Percentiles rank a stretch among this genome's conserved stretches.
These are phyloP conservation scores for Ornithoptera alexandrae DNA, from an alignment of 2,888 invertebrate species.

Conservation along the genomic window DNA sequence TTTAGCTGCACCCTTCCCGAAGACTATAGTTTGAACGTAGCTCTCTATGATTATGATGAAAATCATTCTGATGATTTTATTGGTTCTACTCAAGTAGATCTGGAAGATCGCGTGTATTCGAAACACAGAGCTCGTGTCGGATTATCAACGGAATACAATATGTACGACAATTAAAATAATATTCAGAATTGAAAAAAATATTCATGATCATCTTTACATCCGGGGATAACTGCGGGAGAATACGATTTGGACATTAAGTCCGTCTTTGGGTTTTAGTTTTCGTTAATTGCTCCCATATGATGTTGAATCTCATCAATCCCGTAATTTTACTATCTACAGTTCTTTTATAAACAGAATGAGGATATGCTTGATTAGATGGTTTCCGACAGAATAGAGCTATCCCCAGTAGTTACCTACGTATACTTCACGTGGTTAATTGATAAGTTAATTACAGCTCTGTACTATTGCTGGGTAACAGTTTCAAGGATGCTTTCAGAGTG, in stretches of 20 bases:
- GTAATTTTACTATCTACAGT: too few species aligned
- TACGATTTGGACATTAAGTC: too few species aligned
- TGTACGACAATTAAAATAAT: conserved; percentile 65
- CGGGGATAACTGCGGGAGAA: too few species aligned
- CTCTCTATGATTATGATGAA: conserved; percentile 87
- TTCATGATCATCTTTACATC: too few species aligned
- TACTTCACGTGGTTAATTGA: too few species aligned
- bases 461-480: background rate
- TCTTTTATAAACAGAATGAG: too few species aligned
- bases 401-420: too few species aligned
- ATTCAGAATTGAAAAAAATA: background rate
- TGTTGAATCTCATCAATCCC: too few species aligned
- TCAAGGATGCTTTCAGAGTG: conserved; percentile 39
- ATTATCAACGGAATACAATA: conserved; percentile 83
- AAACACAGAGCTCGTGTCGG: conserved; percentile 90
- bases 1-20: conserved; percentile 86
- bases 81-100: conserved; percentile 90
- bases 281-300: too few species aligned
- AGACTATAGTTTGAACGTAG: conserved; percentile 86
- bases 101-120: conserved; percentile 92
- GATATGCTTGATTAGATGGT: too few species aligned
- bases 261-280: too few species aligned
- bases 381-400: too few species aligned
- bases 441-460: background rate
- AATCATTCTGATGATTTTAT: conserved; percentile 87